Evolutionary conservation across 2,888 invertebrate genomes (phyloP), one percentile per base, ranked within the genome.

Genomic region (Lathronympha strigana): DNA sequence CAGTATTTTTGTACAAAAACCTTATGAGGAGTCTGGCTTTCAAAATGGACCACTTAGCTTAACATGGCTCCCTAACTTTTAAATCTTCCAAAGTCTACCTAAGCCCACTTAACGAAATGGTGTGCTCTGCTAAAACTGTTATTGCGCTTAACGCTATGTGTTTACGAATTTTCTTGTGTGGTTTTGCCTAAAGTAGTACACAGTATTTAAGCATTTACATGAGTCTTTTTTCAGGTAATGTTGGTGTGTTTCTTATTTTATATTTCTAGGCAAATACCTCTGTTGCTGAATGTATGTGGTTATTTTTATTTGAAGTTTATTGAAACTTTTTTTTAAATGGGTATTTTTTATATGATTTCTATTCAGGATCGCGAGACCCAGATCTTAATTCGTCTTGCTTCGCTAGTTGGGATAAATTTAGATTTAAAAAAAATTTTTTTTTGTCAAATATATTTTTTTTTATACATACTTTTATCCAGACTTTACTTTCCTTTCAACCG

Each of bases 101-200:
- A 61, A 61, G 43, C 33, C 23, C 45, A 61, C 61, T 61, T 45
- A 61, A 28, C 49, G n/a, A 13, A 49, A 49, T 23, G 53, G 33
- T 11, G 23, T 31, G 40, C 40, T 51, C 15, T 33, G 31, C 31
- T 40, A 4, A 40, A 53, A 61, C 51, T 43, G 33, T 61, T 53
- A 61, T 61, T 33, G 51, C 28, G 4, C 53, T 40, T 28, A 31
- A 38, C 21, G 38, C 28, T 50, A 31, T 19, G 38, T 19, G 8
- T 61, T 51, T 15, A 15, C n/a, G 43, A 21, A 13, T 21, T 40
- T 38, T 38, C 36, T 43, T 55, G 17, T 17, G 40, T 25, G 15
- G 15, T 17, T 25, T 43, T 23, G 23, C 51, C 23, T 54, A 38
- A 55, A 51, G 17, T 40, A 28, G 9, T 6, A 9, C 0, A 13